A percentile compares a stretch with the other conserved stretches of the same genome.
phyloP scores from a whole-genome alignment of 2,113 vertebrate species.

The Charina bottae region DNA sequence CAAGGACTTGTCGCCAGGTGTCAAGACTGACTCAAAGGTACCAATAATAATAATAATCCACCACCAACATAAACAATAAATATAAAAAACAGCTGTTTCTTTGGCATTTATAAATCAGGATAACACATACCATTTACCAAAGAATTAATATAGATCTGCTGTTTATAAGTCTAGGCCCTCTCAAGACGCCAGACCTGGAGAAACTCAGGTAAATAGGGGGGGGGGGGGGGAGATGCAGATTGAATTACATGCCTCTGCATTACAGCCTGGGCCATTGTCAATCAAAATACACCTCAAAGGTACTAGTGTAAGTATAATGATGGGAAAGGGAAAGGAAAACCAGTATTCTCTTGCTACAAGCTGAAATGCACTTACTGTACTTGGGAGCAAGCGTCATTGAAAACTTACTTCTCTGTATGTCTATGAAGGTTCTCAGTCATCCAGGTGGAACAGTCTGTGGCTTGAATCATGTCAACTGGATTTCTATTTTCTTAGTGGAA shows the following conservation, averaged over 20 bases:
- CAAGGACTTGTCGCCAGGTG: not conserved
- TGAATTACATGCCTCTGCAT: not conserved
- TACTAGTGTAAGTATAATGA: not conserved
- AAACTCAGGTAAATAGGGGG: not conserved
- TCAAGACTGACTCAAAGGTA: not conserved
- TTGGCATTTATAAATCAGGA: not conserved
- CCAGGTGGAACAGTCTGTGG: too few relatives aligned
- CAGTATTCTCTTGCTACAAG: not conserved
- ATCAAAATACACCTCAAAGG: not conserved
- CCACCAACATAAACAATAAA: not conserved
- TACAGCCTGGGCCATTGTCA: not conserved
- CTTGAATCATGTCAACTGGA: too few relatives aligned
- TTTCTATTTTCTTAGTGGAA: too few relatives aligned
- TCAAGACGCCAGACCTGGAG: not conserved
- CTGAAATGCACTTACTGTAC: not conserved
- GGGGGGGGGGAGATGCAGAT: not conserved
- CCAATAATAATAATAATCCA: not conserved
- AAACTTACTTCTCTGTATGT: not conserved
- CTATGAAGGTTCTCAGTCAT: too few relatives aligned
- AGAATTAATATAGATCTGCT: not conserved
- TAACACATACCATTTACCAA: not conserved
- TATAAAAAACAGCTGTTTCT: not conserved
- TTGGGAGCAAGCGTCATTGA: not conserved
- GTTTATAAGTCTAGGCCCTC: slow-evolving; percentile 2
- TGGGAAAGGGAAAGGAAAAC: not conserved